Evolutionary conservation across 2,888 invertebrate genomes (phyloP), one percentile per base, ranked within the genome.

Genomic region (Zhuqinia jingwanae): DNA sequence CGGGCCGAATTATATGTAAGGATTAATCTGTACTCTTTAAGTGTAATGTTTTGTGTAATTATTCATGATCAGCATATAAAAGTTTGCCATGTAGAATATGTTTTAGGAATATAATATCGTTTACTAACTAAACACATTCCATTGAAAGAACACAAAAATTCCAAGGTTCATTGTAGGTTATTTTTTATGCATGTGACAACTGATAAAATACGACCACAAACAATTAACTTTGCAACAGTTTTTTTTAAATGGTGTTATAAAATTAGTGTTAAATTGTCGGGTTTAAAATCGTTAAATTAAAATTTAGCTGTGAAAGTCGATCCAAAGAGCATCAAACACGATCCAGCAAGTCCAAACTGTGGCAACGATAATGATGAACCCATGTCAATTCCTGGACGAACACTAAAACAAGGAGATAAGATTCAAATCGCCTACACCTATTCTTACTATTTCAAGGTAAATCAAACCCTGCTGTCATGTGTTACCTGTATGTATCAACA

Each of bases 341-440:
- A 89, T 53, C 89, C 90, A 87, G 90, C 88, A 30, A 50, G 56
- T 30, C 82, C 68, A 22, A 91, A 92, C 81, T 93, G 93, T 56
- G 91, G n/a, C n/a, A n/a, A 91, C 88, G 92, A 92, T 86, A 91
- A 93, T 30, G 93, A 91, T n/a, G 90, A 87, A 13, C 95, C 96
- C 0, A 93, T 98, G 91, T 95, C 95, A 89, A 95, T 98, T 90
- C 95, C 94, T 3, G 93, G 93, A 68, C 94, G 93, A n/a, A 92
- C 58, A 91, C 93, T 92, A 91, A 93, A 88, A 91, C 92, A 88
- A 92, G 94, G 91, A 90, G 93, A 92, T 90, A 92, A 92, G 78
- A 93, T 96, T 82, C 93, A 94, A 56, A 95, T 99, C 50, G 94
- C 94, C 0, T 99, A 99, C 93, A 95, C 98, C 0, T 99, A 99